Evolutionary conservation across 2,888 invertebrate genomes (phyloP).

Genomic region (Oscheius myriophilus): DNA sequence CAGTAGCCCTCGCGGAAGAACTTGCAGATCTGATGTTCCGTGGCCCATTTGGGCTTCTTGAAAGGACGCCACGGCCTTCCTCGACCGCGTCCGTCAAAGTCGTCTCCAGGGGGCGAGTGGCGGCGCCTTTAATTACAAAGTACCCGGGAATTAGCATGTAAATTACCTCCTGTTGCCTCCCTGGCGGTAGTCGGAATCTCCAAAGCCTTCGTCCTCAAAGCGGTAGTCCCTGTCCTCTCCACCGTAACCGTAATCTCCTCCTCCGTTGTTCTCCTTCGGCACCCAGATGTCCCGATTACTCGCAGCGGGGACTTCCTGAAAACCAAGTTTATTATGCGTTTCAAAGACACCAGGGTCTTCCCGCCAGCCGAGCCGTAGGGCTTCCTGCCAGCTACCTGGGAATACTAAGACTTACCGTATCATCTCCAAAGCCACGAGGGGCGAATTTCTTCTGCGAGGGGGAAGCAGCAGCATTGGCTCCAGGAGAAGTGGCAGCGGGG

Average conservation of each 20-base stretch:
- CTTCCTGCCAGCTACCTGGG: too few species aligned
- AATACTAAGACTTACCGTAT: constrained; percentile 1
- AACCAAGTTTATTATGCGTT: background rate
- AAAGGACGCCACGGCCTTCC: constrained; percentile 35
- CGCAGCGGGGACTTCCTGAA: constrained; percentile 21
- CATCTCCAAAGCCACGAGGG: constrained; percentile 30
- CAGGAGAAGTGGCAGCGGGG: too few species aligned
- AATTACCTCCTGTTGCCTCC: constrained; percentile 24
- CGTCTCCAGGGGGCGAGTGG: constrained; percentile 38
- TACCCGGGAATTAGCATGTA: background rate
- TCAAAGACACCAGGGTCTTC: background rate
- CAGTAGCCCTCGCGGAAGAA: constrained; percentile 71
- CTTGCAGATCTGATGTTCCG: constrained; percentile 67
- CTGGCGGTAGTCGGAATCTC: constrained; percentile 35
- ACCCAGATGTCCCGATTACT: constrained; percentile 19
- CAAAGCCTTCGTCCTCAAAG: constrained; percentile 27
- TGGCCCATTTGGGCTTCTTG: constrained; percentile 40
- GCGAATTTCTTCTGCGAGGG: constrained; percentile 17
- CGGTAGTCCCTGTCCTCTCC: constrained; percentile 33
- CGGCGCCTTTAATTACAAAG: constrained; percentile 34
- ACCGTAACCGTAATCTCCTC: background rate
- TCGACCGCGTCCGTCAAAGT: constrained; percentile 28
- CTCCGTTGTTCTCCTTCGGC: constrained; percentile 11
- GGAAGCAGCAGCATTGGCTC: too few species aligned
- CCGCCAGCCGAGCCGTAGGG: too few species aligned